Evolutionary conservation across 2,888 invertebrate species (phyloP).

Genomic region (Charanyca ferruginea): DNA sequence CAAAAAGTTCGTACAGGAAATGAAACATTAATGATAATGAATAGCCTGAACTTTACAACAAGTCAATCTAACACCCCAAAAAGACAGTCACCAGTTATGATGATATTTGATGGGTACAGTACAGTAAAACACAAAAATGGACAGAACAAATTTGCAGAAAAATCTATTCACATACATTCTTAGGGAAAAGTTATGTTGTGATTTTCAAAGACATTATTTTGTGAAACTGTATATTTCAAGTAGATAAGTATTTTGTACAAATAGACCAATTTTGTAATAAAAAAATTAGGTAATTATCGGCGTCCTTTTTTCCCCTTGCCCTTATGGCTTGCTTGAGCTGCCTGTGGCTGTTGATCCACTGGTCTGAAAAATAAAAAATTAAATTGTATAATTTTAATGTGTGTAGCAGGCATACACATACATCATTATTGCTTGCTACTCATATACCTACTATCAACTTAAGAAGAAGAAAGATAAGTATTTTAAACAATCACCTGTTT

Average conservation of each 20-base stretch:
- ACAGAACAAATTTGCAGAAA: constrained; percentile 81
- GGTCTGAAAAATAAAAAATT: constrained; percentile 76
- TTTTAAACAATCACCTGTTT: constrained; percentile 78
- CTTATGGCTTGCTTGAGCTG: constrained; percentile 80
- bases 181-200: constrained; percentile 37
- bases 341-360: constrained; percentile 85
- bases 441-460: too few species aligned
- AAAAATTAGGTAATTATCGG: constrained; percentile 76
- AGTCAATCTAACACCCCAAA: constrained; percentile 61
- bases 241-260: constrained; percentile 60
- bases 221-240: constrained; percentile 53
- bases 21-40: constrained; percentile 77
- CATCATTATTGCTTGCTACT: too few species aligned
- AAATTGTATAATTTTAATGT: not conserved
- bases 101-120: constrained; percentile 87
- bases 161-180: constrained; percentile 78
- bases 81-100: constrained; percentile 75
- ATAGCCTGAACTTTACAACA: constrained; percentile 58
- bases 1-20: constrained; percentile 82
- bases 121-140: constrained; percentile 85
- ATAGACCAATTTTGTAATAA: constrained; percentile 57
- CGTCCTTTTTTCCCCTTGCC: constrained; percentile 89
- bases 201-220: constrained; percentile 29
- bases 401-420: too few species aligned
- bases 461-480: too few species aligned